A percentile compares a stretch with the other conserved stretches of the same genome.
Conservation (phyloP, 2,888 invertebrate genomes). For the Sarcophaga caerulescens region DNA sequence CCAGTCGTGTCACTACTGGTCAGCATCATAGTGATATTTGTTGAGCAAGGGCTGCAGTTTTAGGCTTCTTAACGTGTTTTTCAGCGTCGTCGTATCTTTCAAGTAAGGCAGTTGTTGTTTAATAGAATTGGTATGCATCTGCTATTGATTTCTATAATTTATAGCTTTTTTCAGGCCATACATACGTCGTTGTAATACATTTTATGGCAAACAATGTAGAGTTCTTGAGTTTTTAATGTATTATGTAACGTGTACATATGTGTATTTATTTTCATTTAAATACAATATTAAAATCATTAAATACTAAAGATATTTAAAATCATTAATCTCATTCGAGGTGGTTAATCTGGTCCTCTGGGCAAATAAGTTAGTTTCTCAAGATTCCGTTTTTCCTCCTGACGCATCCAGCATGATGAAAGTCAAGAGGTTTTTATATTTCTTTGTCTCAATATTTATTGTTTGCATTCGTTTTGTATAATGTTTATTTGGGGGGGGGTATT, state of each 20-base stretch:
- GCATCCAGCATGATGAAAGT: constrained; percentile 41
- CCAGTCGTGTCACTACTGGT: constrained; percentile 52
- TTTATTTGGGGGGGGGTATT: background rate
- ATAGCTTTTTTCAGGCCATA: too few relatives aligned
- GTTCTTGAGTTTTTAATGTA: too few relatives aligned
- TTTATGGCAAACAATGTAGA: too few relatives aligned
- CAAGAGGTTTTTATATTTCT: constrained; percentile 22
- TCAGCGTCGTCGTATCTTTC: background rate
- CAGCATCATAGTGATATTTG: constrained; percentile 60
- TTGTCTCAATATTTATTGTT: constrained; percentile 2
- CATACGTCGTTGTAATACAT: too few relatives aligned
- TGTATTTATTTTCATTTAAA: background rate
- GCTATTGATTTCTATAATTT: too few relatives aligned
- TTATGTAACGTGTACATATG: too few relatives aligned
- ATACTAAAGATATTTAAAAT: too few relatives aligned
- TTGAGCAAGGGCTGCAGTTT: background rate
- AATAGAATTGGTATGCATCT: too few relatives aligned
- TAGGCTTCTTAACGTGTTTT: background rate
- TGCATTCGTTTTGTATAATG: background rate
- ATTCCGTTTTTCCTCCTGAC: constrained; percentile 26
- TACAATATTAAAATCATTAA: too few relatives aligned
- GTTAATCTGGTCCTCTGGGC: too few relatives aligned
- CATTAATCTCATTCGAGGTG: too few relatives aligned
- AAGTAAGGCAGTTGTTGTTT: constrained; percentile 58
- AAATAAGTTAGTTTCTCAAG: constrained; percentile 29